Evolutionary conservation across 1,140 invertebrate genomes (phyloP), one percentile per base, ranked within the genome.

Genomic region (Eriosoma lanigerum): DNA sequence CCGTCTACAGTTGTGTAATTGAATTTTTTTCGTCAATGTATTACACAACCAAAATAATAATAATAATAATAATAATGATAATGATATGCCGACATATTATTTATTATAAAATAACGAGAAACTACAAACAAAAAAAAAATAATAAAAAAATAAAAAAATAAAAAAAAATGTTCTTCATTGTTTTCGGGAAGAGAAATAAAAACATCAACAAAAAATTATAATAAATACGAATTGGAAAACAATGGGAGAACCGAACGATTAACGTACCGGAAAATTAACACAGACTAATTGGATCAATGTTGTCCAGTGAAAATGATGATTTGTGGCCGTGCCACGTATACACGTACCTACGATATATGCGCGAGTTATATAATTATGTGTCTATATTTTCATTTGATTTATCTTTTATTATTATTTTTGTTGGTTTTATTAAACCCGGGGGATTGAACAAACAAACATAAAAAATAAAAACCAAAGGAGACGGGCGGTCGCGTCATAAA

Each of bases 331-430:
- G 32, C 32, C 32, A 8, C 21, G 21, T 44, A 21, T 24, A 2
- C 29, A 1, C 17, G 29, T 38, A n/a, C 26, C 13, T 62, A 62
- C 38, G 15, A 38, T 66, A 8, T 46, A 24, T 46, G 24, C 46
- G n/a, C 32, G n/a, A 19, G 62, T 66, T 66, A 19, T 66, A 17
- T 9, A 4, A 38, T 38, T 38, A 6, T 66, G 62, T 66, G 32
- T 44, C 62, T 66, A 66, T 66, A 66, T 21, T 46, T 68, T 46
- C 15, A 38, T 68, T 68, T 66, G 32, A 68, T 68, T 68, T 68
- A 68, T 68, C n/a, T 46, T 68, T 68, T 66, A 66, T 46, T 68
- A 68, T 68, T 68, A 68, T 68, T 68, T 46, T 68, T 68, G 38
- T 68, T 15, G 32, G 38, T 46, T 68, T 21, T 32, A 68, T 68